Evolutionary conservation across 1,140 invertebrate genomes (phyloP), one percentile per base, ranked within the genome.

Genomic region (Drosophila simulans): DNA sequence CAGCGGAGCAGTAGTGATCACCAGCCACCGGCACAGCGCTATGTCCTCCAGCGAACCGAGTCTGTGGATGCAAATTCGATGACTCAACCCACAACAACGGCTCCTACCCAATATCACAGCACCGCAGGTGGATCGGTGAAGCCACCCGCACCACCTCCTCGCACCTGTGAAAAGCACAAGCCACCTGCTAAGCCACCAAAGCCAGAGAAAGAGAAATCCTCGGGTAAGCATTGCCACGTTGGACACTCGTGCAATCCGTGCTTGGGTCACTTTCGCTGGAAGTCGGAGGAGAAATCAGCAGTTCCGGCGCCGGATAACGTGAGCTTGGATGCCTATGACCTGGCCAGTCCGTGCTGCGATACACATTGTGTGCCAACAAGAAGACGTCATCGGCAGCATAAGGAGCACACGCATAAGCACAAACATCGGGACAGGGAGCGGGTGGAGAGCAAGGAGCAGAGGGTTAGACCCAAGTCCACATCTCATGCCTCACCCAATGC

Each of bases 341-440:
- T 97, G 13, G 96, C 96, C 2, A 97, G 96, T 92, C 95, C 96
- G 1, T 97, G 96, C 78, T 97, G 96, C 90, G 95, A 96, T 91
- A 95, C 96, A 0, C 95, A 96, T 73, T 97, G 96, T 80, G 96
- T 97, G 17, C 96, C 96, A 20, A 95, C 95, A 45, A 92, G 95
- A 63, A 94, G 96, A 35, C 93, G 95, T 40, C 92, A 94, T 34
- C 92, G 94, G 55, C 78, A 90, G 70, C 94, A 95, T 74, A 95
- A 95, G 85, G 94, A 95, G 72, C 94, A 94, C 62, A 93, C 93
- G 8, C 94, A 94, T 90, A 94, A 95, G 92, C 93, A 95, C 58
- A 91, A 92, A 45, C 89, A 92, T 53, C 80, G 92, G 3, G 91
- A 92, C n/a, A 75, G 92, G 13, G 91, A 92, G 8, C 56, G 79